Base-by-base conservation (phyloP, 2,797 vertebrate genomes). In the Thamnophis elegans region DNA sequence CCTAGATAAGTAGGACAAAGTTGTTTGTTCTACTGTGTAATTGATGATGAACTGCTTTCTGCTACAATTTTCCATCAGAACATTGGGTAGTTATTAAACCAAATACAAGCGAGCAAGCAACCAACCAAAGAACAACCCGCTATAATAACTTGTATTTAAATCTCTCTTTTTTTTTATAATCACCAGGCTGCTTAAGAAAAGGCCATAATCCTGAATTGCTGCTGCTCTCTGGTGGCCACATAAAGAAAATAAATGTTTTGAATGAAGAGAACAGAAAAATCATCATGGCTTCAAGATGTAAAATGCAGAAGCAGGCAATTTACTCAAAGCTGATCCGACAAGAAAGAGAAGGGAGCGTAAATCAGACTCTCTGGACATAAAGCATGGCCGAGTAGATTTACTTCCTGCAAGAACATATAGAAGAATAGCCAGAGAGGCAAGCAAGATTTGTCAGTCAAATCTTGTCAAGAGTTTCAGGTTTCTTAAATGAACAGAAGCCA, bases 141-240 rank as follows among this genome's bases (percentile, higher is more conserved):
- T 12, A 53, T 20, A 26, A 0, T 13, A 60, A 26, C 13, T 73
- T 91, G n/a, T 54, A 51, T 25, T 36, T 62, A 36, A 22, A 5
- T 13, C 47, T 32, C 88, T 60, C 53, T 47, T 4, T 26, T 60
- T 60, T 60, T 26, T 22, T 9, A 56, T 10, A 22, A 90, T 93
- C 89, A 58, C 12, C 68, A 4, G 91, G 90, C 92, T 90, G n/a
- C 60, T 88, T 94, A 91, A 92, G 95, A 91, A 51, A 94, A 96
- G 93, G 93, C 62, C 93, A 92, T 87, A 95, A 94, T 93, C 94
- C 91, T 96, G 94, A 94, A 87, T 94, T 8, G 68, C 90, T 78
- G 87, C 96, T 96, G 95, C 97, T 95, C 96, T 94, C 93, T 95
- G 94, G 93, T 94, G 96, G 96, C 92, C 94, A 93, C 0, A 0